phyloP scores from a whole-genome alignment of 2,113 vertebrate species.

The Urocitellus parryii region DNA sequence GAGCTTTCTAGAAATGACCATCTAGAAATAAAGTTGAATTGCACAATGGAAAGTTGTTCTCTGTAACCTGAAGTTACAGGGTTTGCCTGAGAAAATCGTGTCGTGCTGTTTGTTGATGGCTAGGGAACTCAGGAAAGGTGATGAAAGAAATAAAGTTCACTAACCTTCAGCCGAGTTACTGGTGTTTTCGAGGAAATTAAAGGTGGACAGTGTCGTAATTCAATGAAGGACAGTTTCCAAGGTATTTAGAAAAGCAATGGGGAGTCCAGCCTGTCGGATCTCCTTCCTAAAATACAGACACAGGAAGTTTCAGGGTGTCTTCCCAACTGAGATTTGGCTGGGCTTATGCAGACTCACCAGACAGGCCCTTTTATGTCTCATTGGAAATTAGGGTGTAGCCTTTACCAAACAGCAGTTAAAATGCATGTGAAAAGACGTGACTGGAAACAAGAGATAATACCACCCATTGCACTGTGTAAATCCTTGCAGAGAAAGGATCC shows the following conservation, averaged over 20 bases:
- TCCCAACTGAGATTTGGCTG: neutral
- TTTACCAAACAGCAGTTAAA: constrained; percentile 59
- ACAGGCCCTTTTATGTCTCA: neutral
- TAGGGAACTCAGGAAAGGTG: neutral
- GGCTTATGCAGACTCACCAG: neutral
- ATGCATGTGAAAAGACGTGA: constrained; percentile 3
- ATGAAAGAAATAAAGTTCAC: constrained; percentile 78
- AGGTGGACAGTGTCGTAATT: constrained; percentile 91
- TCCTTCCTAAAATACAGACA: constrained; percentile 85
- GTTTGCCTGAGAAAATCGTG: neutral
- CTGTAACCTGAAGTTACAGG: constrained; percentile 38
- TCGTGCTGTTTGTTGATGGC: constrained; percentile 38
- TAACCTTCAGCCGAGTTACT: constrained; percentile 94
- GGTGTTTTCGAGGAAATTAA: constrained; percentile 92
- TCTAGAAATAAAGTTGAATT: constrained; percentile 56
- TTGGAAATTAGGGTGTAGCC: constrained; percentile 3
- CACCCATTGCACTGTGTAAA: neutral
- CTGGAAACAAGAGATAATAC: constrained; percentile 48
- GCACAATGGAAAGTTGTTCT: constrained; percentile 69
- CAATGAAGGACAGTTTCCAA: constrained; percentile 86
- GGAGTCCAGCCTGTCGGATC: constrained; percentile 77
- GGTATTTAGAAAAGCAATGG: constrained; percentile 86
- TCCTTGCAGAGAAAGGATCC: constrained; percentile 31
- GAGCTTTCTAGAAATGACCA: constrained; percentile 47
- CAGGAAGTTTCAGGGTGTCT: constrained; percentile 65